phyloP scores from a whole-genome alignment of 2,888 invertebrate genomes.

The Alcis repandata region DNA sequence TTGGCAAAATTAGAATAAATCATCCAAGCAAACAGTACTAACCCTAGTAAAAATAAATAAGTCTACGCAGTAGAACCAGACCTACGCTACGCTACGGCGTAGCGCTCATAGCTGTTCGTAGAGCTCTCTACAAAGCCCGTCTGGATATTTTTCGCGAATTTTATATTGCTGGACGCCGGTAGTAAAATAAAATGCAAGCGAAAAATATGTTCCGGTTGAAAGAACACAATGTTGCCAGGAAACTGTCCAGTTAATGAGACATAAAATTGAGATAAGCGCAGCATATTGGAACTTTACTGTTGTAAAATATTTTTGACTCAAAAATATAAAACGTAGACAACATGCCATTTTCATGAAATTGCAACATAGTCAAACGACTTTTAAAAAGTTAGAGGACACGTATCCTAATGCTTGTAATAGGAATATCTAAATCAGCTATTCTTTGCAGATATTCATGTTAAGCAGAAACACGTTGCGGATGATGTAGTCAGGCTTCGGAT shows the following conservation, averaged over 20 bases:
- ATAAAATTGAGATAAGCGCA: slow-evolving; percentile 9
- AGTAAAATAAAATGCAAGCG: slow-evolving; percentile 3
- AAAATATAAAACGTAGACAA: too few relatives aligned
- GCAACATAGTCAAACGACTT: too few relatives aligned
- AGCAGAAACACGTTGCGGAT: too few relatives aligned
- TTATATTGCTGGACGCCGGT: background rate
- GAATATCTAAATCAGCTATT: too few relatives aligned
- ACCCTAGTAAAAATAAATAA: too few relatives aligned
- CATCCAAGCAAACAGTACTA: too few relatives aligned
- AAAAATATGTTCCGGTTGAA: slow-evolving; percentile 6
- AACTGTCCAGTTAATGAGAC: slow-evolving; percentile 12
- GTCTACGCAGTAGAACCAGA: background rate
- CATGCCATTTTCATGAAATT: too few relatives aligned
- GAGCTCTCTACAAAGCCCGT: background rate
- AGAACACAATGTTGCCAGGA: slow-evolving; percentile 14
- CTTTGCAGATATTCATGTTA: too few relatives aligned
- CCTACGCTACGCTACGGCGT: background rate
- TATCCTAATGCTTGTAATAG: too few relatives aligned
- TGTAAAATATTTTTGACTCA: background rate
- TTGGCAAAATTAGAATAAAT: too few relatives aligned
- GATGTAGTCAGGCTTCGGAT: too few relatives aligned
- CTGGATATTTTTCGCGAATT: background rate
- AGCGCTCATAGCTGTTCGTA: background rate
- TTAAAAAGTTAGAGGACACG: too few relatives aligned
- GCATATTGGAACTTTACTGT: background rate